Evolutionary conservation across 2,888 invertebrate genomes (phyloP).

Genomic region (Tipula lateralis): DNA sequence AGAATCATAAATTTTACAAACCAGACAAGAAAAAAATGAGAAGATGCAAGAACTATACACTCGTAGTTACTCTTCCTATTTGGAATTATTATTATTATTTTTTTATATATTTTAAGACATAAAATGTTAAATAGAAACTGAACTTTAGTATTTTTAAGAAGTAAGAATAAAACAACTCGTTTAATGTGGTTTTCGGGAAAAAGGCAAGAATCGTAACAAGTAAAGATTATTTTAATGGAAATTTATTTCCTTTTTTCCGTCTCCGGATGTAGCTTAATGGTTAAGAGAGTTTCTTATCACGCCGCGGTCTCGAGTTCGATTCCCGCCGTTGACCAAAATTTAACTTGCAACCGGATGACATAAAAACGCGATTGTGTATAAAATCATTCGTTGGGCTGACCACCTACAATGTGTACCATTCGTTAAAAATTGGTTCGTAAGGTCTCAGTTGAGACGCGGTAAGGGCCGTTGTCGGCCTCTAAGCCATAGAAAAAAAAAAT

Average conservation of each 20-base stretch:
- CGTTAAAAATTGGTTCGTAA: too few species aligned
- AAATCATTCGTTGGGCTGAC: too few species aligned
- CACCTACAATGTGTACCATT: too few species aligned
- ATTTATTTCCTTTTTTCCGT: neutral
- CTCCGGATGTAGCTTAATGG: too few species aligned
- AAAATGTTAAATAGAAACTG: neutral
- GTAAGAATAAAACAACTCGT: neutral
- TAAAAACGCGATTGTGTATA: too few species aligned
- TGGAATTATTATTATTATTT: neutral
- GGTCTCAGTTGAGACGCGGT: too few species aligned
- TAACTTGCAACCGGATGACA: too few species aligned
- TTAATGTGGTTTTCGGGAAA: neutral
- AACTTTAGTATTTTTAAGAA: neutral
- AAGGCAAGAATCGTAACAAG: neutral
- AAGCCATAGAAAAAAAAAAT: too few species aligned
- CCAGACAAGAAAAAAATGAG: neutral
- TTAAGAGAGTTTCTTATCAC: too few species aligned
- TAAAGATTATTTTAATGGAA: neutral
- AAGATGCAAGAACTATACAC: neutral
- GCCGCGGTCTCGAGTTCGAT: too few species aligned
- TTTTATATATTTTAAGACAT: neutral
- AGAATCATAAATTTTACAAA: slow-evolving; percentile 20
- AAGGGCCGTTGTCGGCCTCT: too few species aligned
- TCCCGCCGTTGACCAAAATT: too few species aligned
- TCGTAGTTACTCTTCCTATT: neutral